Percentiles rank a stretch among this genome's conserved stretches.
These are phyloP conservation scores for Orius laevigatus DNA, from an alignment of 1,140 invertebrate genomes.

Conservation along the genomic window DNA sequence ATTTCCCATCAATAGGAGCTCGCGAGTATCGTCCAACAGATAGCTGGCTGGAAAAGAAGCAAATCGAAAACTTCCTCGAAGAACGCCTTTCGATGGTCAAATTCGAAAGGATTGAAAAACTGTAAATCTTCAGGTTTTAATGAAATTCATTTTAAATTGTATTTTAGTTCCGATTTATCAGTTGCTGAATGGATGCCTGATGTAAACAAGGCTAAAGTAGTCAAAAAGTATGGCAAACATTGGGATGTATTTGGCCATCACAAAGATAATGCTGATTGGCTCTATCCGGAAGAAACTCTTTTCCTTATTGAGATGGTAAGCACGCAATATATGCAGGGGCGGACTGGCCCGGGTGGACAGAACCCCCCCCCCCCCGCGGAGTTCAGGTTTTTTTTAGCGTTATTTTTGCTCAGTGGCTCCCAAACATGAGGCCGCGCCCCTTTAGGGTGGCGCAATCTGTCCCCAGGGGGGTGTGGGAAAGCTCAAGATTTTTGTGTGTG, in stretches of 20 bases:
- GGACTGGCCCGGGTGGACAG: too few relatives aligned
- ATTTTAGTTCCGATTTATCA: constrained; percentile 29
- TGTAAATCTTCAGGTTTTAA: constrained; percentile 23
- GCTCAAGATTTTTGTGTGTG: too few relatives aligned
- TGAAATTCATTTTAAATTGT: too few relatives aligned
- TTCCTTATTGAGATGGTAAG: constrained; percentile 44
- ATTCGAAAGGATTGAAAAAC: constrained; percentile 38
- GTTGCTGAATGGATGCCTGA: constrained; percentile 38
- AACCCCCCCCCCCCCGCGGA: too few relatives aligned
- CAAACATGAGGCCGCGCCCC: neutral
- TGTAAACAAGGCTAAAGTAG: constrained; percentile 37
- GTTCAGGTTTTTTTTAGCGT: neutral
- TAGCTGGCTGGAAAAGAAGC: constrained; percentile 39
- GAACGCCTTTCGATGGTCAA: constrained; percentile 35
- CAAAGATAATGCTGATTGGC: constrained; percentile 30
- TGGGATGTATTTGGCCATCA: constrained; percentile 39
- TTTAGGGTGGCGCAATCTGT: neutral
- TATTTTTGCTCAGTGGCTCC: neutral
- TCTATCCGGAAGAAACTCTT: constrained; percentile 43
- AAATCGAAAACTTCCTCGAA: constrained; percentile 36
- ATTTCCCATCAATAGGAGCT: constrained; percentile 31
- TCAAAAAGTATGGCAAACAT: constrained; percentile 34
- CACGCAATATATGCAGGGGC: constrained; percentile 17
- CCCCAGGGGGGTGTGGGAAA: too few relatives aligned
- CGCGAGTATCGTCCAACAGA: constrained; percentile 38